Evolutionary conservation across 2,113 vertebrate genomes (phyloP).

Genomic region (Indicator maculatus): DNA sequence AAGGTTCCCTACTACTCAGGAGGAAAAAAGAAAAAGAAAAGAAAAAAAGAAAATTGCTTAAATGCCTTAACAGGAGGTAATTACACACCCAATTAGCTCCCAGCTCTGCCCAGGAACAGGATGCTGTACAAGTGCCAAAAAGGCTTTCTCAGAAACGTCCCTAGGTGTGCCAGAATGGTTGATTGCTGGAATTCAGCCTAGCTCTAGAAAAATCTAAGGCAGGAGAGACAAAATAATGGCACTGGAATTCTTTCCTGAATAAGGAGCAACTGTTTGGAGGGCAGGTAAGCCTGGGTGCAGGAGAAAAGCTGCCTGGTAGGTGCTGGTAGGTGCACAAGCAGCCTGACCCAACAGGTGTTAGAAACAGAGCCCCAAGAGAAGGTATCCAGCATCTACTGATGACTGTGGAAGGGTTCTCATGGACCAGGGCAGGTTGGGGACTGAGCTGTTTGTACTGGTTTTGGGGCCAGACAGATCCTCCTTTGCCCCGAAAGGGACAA

Average conservation of each 20-base stretch:
- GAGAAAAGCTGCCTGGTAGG: background rate
- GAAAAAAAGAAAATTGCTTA: background rate
- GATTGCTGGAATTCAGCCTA: conserved; percentile 37
- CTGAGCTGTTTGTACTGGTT: too few species aligned
- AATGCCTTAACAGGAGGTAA: conserved; percentile 67
- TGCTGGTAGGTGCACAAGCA: background rate
- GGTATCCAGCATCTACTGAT: background rate
- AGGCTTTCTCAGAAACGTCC: conserved; percentile 44
- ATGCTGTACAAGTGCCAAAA: conserved; percentile 58
- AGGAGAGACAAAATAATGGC: background rate
- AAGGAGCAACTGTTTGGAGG: background rate
- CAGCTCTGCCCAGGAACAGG: conserved; percentile 52
- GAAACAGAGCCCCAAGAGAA: background rate
- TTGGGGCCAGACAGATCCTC: too few species aligned
- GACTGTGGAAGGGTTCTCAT: background rate
- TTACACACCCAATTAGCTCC: conserved; percentile 68
- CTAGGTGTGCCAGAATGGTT: conserved; percentile 30
- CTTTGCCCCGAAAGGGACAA: too few species aligned
- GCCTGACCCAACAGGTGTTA: background rate
- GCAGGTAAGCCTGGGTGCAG: background rate
- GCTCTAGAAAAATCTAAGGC: conserved; percentile 40
- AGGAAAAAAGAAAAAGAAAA: background rate
- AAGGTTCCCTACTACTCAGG: conserved; percentile 26
- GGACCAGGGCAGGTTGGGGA: background rate
- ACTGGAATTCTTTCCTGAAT: background rate